A percentile compares a stretch with the other conserved stretches of the same genome.
phyloP scores from a whole-genome alignment of 2,113 vertebrate species.

The Ophthalmolycus amberensis region DNA sequence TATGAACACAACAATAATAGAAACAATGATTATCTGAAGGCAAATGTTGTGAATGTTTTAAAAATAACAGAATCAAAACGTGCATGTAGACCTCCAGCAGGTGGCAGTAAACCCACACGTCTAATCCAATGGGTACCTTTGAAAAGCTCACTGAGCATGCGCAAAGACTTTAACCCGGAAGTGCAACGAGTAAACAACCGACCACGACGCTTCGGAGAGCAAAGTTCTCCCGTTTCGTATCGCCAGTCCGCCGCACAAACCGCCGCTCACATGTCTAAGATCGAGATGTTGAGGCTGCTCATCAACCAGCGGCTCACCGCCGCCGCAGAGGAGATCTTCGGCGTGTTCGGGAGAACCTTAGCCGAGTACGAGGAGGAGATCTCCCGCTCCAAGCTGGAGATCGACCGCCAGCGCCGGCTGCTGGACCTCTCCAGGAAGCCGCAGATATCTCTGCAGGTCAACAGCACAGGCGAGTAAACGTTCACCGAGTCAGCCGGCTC shows the following conservation, averaged over 20 bases:
- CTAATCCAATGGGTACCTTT: rapidly evolving
- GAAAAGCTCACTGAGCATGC: constrained; percentile 28
- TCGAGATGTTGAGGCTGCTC: constrained; percentile 58
- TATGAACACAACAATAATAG: too few species aligned
- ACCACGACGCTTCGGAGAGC: not conserved
- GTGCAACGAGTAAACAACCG: constrained; percentile 21
- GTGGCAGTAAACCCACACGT: not conserved
- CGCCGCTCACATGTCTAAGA: constrained; percentile 33
- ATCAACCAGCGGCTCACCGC: constrained; percentile 67
- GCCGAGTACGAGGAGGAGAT: constrained; percentile 66
- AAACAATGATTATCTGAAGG: too few species aligned
- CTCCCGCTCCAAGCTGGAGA: constrained; percentile 53
- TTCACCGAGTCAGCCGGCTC: too few species aligned
- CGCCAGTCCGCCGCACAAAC: rapidly evolving
- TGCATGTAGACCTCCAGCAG: not conserved
- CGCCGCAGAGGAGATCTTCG: constrained; percentile 61
- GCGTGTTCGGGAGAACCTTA: constrained; percentile 55
- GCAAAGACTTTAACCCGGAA: constrained; percentile 15
- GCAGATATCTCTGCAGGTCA: not conserved
- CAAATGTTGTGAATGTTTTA: too few species aligned
- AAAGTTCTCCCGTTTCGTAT: not conserved
- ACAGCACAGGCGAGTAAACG: constrained; percentile 3
- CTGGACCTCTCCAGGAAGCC: constrained; percentile 49
- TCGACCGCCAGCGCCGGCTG: constrained; percentile 50
- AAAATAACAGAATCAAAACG: too few species aligned